A percentile compares a stretch with the other conserved stretches of the same genome.
Evolutionary conservation across 2,113 vertebrate species (phyloP).

Genomic region (Pangasianodon hypophthalmus): DNA sequence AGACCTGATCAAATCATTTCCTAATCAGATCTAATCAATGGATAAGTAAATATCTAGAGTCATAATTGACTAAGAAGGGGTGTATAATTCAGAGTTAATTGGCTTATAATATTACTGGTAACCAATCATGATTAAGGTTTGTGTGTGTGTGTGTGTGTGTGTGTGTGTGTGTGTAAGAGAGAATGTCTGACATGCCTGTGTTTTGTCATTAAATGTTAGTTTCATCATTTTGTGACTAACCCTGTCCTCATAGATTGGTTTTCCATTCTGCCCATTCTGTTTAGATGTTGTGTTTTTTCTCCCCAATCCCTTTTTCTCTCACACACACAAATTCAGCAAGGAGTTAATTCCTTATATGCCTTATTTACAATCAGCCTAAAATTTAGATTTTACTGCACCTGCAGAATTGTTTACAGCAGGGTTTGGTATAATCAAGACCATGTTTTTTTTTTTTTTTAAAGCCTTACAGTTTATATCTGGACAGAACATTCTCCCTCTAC

Average conservation of each 20-base stretch:
- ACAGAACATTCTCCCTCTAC: not conserved
- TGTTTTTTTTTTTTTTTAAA: not conserved
- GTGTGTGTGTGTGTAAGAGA: not conserved
- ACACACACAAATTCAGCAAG: not conserved
- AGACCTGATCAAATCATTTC: slow-evolving; percentile 46
- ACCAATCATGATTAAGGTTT: slow-evolving; percentile 61
- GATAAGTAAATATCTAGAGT: slow-evolving; percentile 55
- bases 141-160: slow-evolving; percentile 43
- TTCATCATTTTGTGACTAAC: slow-evolving; percentile 13
- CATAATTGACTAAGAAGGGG: slow-evolving; percentile 62
- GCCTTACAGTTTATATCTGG: not conserved
- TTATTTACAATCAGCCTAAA: not conserved
- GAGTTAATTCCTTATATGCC: not conserved
- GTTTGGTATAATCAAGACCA: not conserved
- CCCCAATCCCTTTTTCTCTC: not conserved
- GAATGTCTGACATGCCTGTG: slow-evolving; percentile 16
- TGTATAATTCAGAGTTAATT: slow-evolving; percentile 45
- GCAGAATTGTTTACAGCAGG: not conserved
- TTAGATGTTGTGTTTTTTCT: not conserved
- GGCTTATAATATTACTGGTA: slow-evolving; percentile 30
- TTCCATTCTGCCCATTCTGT: not conserved
- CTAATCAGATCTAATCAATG: slow-evolving; percentile 64
- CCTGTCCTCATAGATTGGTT: slow-evolving; percentile 17
- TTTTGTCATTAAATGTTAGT: not conserved
- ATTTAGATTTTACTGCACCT: not conserved